These are phyloP conservation scores for Neodiprion fabricii DNA, from an alignment of 1,140 invertebrate species.

Conservation along the genomic window DNA sequence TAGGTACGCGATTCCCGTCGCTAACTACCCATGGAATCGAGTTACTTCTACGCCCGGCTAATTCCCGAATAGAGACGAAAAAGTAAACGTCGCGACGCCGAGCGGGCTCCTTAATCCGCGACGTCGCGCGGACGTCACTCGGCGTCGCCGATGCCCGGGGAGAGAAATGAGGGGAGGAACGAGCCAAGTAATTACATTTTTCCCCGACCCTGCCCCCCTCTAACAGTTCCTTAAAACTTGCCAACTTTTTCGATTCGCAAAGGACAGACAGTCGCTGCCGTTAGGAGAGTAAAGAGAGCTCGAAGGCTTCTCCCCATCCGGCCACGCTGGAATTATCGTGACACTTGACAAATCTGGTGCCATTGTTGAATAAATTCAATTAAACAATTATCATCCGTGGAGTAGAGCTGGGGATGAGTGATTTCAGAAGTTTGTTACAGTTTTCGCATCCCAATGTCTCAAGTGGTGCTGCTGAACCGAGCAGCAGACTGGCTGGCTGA, in stretches of 20 bases:
- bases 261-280: no score
- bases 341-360: slow-evolving; percentile 42
- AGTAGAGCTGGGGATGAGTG: slow-evolving; percentile 18
- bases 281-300: no score
- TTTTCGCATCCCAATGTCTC: slow-evolving; percentile 42
- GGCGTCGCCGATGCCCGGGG: not conserved
- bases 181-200: no score
- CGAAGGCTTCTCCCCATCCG: no score
- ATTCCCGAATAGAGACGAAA: not conserved
- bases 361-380: slow-evolving; percentile 55
- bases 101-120: no score
- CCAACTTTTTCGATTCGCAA: no score
- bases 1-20: not conserved
- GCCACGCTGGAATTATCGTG: slow-evolving; percentile 20
- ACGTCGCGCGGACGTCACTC: not conserved
- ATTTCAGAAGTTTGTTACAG: slow-evolving; percentile 55
- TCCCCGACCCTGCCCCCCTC: no score
- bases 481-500: slow-evolving; percentile 32
- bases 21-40: slow-evolving; percentile 1
- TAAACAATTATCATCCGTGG: slow-evolving; percentile 55
- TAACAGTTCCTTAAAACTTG: no score
- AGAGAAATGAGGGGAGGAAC: no score
- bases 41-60: slow-evolving; percentile 1
- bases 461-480: slow-evolving; percentile 19
- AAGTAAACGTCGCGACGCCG: no score